A percentile compares a stretch with the other conserved stretches of the same genome.
Conservation (phyloP, 2,113 vertebrate genomes). For the Cebus imitator region DNA sequence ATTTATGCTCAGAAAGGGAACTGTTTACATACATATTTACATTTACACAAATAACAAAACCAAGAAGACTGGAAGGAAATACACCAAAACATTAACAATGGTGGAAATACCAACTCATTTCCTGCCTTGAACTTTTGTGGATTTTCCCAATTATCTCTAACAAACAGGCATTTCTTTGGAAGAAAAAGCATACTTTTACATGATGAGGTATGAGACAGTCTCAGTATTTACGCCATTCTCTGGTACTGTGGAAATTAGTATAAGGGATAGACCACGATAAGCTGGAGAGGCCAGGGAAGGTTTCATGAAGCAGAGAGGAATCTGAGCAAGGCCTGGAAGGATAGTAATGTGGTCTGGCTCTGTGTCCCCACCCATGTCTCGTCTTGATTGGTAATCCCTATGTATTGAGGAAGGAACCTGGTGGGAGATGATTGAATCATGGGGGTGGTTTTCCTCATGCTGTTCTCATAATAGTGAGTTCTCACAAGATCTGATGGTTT, state of each 20-base stretch:
- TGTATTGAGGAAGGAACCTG: no score
- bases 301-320: not conserved
- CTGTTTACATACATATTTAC: not conserved
- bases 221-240: not conserved
- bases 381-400: no score
- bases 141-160: slow-evolving; percentile 7
- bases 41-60: not conserved
- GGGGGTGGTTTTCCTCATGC: accelerated
- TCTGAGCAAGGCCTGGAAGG: not conserved
- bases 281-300: no score
- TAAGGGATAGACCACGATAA: not conserved
- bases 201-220: not conserved
- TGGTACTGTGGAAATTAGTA: not conserved
- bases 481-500: no score
- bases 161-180: not conserved
- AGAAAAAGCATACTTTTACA: not conserved
- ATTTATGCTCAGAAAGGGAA: not conserved
- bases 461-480: no score
- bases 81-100: not conserved
- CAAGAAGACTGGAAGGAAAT: not conserved
- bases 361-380: no score
- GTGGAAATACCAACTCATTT: not conserved
- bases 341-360: no score
- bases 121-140: not conserved
- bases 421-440: no score